Evolutionary conservation across 2,113 vertebrate species (phyloP), one percentile per base, ranked within the genome.

Genomic region (Mormyrus lacerda): DNA sequence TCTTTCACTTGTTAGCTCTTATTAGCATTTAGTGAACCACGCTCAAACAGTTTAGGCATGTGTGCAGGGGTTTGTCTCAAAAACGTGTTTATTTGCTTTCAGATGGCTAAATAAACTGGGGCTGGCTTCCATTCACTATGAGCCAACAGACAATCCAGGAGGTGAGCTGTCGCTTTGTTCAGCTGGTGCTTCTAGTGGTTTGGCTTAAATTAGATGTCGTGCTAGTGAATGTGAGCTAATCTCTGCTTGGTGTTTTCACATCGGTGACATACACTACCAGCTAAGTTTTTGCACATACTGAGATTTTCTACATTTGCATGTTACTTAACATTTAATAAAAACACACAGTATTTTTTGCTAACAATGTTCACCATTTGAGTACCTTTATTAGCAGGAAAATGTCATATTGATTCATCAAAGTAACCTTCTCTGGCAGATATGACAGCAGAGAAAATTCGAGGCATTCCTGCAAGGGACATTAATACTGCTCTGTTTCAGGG

Each of bases 61-160:
- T 15, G 0, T 42, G 17, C 35, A 39, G 85, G 85, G 42, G 47
- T 15, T 51, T 35, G 17, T 61, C 31, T 42, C 27, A 45, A 31
- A 1, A 3, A 39, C 39, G 1, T 87, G 10, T 69, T 85, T 2
- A 42, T 51, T 85, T 90, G 0, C 39, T 90, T 91, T 55, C 88
- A 99, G 98, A 89, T 99, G 98, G 98, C 92, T 99, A 91, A 99
- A 97, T 92, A 99, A 99, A 89, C 96, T 99, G 47, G 98, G 97
- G 0, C 93, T 98, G 83, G 97, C 98, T 92, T 94, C 97, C 79
- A 97, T 97, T 89, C 95, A 97, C 50, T 94, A 93, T 47, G 93
- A 94, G 89, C 83, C 85, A 1, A 35, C 39, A 8, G 90, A 89
- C 35, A 47, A 91, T 6, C 65, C 92, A 31, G 93, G 58, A 73